Conservation (phyloP, 2,113 vertebrate genomes). For the Sylvia atricapilla region DNA sequence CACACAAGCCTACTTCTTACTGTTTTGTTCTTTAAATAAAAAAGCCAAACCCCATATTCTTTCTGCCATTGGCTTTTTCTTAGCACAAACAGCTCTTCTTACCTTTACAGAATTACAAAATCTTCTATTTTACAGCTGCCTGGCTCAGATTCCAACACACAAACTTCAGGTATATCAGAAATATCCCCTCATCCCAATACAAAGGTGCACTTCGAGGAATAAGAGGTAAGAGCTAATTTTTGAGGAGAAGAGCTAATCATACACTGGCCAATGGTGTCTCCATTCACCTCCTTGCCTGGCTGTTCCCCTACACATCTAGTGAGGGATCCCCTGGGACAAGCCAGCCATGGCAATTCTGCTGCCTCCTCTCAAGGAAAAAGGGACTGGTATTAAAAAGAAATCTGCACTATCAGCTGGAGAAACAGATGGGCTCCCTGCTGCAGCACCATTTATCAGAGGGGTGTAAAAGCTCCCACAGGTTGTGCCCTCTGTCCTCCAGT, state of each 20-base stretch:
- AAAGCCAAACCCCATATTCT: fast-evolving
- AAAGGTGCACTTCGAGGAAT: not conserved
- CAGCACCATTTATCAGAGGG: not conserved
- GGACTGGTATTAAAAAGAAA: not conserved
- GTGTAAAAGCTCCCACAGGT: not conserved
- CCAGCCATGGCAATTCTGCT: not conserved
- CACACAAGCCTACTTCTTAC: not conserved
- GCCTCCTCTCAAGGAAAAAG: not conserved
- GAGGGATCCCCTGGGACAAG: not conserved
- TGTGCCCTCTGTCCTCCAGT: not conserved
- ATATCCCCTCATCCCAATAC: not conserved
- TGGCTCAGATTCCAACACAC: not conserved
- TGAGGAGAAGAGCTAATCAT: not conserved
- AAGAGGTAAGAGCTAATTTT: not conserved
- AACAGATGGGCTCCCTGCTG: not conserved
- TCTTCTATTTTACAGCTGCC: not conserved
- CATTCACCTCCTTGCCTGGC: not conserved
- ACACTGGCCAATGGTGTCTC: fast-evolving
- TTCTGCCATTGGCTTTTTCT: not conserved
- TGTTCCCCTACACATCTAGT: not conserved
- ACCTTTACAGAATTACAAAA: not conserved
- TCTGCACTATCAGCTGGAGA: not conserved
- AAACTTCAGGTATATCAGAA: not conserved
- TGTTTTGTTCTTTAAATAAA: not conserved
- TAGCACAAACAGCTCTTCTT: not conserved